phyloP scores from a whole-genome alignment of 2,113 vertebrate genomes.

The Amia ocellicauda region DNA sequence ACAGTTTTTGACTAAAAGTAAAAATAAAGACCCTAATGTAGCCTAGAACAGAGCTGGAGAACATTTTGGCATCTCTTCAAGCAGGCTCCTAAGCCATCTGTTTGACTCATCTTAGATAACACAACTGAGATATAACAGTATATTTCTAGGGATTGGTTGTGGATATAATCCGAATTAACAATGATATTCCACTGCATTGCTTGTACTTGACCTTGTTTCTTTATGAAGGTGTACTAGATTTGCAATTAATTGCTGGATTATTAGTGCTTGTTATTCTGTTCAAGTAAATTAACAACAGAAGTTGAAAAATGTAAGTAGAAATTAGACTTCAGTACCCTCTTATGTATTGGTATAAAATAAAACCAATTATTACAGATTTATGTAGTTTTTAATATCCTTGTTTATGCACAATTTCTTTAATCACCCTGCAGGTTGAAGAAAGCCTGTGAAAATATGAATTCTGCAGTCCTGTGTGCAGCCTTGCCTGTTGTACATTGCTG shows the following conservation, averaged over 20 bases:
- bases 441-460: conserved; percentile 79
- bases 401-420: too few species aligned
- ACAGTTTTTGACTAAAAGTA: neutral
- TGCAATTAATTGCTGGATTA: too few species aligned
- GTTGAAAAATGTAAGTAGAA: neutral
- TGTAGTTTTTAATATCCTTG: neutral
- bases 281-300: neutral
- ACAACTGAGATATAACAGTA: neutral
- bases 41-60: neutral
- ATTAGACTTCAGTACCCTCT: too few species aligned
- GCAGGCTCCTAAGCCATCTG: conserved; percentile 7
- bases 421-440: conserved; percentile 49
- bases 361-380: neutral
- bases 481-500: conserved; percentile 69
- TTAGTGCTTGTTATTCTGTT: too few species aligned
- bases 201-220: too few species aligned
- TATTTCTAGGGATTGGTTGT: too few species aligned
- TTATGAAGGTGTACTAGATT: too few species aligned
- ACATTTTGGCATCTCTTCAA: neutral
- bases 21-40: neutral
- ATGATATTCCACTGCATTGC: too few species aligned
- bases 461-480: conserved; percentile 57
- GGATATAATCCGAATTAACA: too few species aligned
- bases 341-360: neutral
- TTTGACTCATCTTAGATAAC: neutral